phyloP scores from a whole-genome alignment of 2,113 vertebrate genomes.

The Triplophysa rosa region DNA sequence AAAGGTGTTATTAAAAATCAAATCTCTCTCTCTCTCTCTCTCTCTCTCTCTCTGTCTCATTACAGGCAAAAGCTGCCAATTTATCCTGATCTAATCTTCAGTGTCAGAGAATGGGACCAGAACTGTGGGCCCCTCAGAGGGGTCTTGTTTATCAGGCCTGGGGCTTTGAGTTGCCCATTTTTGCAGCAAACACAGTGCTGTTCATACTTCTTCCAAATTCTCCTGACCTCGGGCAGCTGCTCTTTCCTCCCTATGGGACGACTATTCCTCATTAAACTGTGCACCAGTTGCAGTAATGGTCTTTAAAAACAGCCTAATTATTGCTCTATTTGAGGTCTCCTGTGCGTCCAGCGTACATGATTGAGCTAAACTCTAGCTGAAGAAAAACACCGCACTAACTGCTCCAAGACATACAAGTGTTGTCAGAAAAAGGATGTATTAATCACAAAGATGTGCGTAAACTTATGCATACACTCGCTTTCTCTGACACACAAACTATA shows the following conservation, averaged over 20 bases:
- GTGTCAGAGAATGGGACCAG: conserved; percentile 7
- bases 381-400: conserved; percentile 49
- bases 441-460: not conserved
- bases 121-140: conserved; percentile 7
- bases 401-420: conserved; percentile 16
- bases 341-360: conserved; percentile 29
- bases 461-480: not conserved
- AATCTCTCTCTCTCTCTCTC: no score
- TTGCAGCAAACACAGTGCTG: not conserved
- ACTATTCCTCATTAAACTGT: conserved; percentile 47
- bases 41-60: conserved; percentile 4
- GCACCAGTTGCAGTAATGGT: conserved; percentile 52
- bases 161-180: not conserved
- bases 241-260: conserved; percentile 23
- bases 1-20: no score
- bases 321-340: conserved; percentile 51
- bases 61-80: conserved; percentile 15
- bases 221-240: conserved; percentile 31
- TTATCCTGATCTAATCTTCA: conserved; percentile 38
- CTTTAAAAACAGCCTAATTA: conserved; percentile 52
- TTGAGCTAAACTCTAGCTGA: conserved; percentile 23
- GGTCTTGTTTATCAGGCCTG: conserved; percentile 8
- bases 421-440: conserved; percentile 16
- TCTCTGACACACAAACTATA: not conserved
- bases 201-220: not conserved